Conservation (phyloP, 1,140 invertebrate genomes). For the Melitaea cinxia region DNA sequence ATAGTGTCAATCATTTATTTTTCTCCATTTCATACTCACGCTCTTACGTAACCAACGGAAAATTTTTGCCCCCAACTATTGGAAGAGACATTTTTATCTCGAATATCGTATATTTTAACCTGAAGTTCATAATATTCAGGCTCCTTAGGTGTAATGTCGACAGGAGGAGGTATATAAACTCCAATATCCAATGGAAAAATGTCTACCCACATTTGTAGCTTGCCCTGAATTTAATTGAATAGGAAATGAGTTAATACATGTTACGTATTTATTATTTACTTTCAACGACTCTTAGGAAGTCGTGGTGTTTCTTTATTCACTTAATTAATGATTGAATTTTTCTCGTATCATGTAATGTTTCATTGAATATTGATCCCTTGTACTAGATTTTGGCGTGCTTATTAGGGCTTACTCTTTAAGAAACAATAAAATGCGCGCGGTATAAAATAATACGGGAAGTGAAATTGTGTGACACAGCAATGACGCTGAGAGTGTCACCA, state of each 20-base stretch:
- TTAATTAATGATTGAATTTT: no score
- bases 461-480: no score
- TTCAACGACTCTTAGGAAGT: not conserved
- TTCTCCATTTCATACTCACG: conserved; percentile 81
- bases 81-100: conserved; percentile 88
- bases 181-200: conserved; percentile 86
- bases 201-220: conserved; percentile 95
- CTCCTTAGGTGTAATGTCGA: conserved; percentile 90
- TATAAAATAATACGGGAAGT: no score
- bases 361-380: no score
- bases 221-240: conserved; percentile 84
- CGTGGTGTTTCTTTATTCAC: conserved; percentile 8
- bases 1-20: no score
- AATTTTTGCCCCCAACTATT: conserved; percentile 85
- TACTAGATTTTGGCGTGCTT: no score
- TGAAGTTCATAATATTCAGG: conserved; percentile 91
- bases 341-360: no score
- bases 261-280: no score
- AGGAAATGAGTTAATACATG: not conserved
- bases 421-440: no score
- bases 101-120: conserved; percentile 91
- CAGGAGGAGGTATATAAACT: conserved; percentile 83
- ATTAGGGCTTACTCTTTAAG: no score
- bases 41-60: conserved; percentile 93
- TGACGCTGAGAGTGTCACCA: no score